phyloP scores from a whole-genome alignment of 2,888 invertebrate species.

The Teleogryllus oceanicus region DNA sequence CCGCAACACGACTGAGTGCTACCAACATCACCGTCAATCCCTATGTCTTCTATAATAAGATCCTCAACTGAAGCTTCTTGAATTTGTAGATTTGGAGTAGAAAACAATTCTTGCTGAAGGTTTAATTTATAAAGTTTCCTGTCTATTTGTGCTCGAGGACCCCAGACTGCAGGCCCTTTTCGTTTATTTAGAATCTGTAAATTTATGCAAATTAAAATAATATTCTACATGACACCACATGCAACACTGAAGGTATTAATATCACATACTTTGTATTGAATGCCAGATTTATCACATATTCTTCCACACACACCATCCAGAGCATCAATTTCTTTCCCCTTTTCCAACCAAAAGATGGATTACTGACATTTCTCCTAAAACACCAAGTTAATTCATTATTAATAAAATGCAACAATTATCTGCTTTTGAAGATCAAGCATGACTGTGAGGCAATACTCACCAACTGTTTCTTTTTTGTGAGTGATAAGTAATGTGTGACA shows the following conservation, averaged over 20 bases:
- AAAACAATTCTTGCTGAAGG: slow-evolving; percentile 67
- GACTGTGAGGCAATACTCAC: slow-evolving; percentile 46
- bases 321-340: slow-evolving; percentile 82
- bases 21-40: slow-evolving; percentile 35
- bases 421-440: background rate
- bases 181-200: slow-evolving; percentile 65
- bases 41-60: slow-evolving; percentile 56
- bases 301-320: slow-evolving; percentile 78
- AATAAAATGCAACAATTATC: too few species aligned
- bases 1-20: slow-evolving; percentile 49
- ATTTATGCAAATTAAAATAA: background rate
- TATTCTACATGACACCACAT: background rate
- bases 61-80: slow-evolving; percentile 74
- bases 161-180: slow-evolving; percentile 88
- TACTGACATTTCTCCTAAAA: slow-evolving; percentile 84
- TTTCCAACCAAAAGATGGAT: slow-evolving; percentile 93
- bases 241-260: background rate
- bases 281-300: slow-evolving; percentile 76
- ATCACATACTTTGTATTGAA: slow-evolving; percentile 65
- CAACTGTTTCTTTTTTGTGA: slow-evolving; percentile 78
- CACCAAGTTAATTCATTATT: background rate
- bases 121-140: slow-evolving; percentile 70
- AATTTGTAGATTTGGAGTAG: slow-evolving; percentile 63
- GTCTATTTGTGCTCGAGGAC: slow-evolving; percentile 84
- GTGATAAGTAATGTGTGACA: slow-evolving; percentile 75